These are phyloP conservation scores for Streptopelia turtur DNA, from an alignment of 2,797 vertebrate genomes.

Conservation along the genomic window DNA sequence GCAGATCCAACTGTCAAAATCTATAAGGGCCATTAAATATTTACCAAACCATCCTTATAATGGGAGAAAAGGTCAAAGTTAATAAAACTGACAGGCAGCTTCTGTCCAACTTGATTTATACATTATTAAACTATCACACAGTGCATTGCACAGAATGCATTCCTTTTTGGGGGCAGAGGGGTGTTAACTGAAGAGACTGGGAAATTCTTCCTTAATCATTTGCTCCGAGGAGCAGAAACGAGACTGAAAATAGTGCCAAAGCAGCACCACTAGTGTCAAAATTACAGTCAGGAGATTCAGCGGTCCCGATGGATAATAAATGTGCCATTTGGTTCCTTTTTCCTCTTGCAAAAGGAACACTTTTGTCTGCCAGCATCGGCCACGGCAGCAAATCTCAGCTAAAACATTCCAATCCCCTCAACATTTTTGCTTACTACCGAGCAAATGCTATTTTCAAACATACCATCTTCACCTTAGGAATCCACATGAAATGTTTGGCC, in stretches of 20 bases:
- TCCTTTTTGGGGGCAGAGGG: neutral
- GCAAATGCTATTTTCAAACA: neutral
- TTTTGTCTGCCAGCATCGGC: neutral
- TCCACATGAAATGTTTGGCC: neutral
- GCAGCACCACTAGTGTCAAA: neutral
- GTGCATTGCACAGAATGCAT: constrained; percentile 39
- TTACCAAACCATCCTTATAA: constrained; percentile 78
- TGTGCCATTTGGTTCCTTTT: neutral
- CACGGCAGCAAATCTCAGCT: constrained; percentile 4
- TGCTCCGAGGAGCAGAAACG: constrained; percentile 38
- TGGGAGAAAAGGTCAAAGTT: constrained; percentile 84
- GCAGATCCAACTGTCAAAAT: constrained; percentile 74
- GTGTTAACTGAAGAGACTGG: constrained; percentile 23
- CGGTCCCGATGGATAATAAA: neutral
- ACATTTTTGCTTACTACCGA: neutral
- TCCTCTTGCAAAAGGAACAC: constrained; percentile 40
- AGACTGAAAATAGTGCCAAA: neutral
- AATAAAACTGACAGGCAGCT: constrained; percentile 81
- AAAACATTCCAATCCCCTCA: neutral
- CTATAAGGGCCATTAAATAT: constrained; percentile 83
- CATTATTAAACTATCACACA: constrained; percentile 77
- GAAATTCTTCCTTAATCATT: constrained; percentile 41
- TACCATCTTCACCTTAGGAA: neutral
- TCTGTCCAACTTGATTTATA: constrained; percentile 76
- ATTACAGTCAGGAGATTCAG: neutral